Base-by-base conservation (phyloP, 2,888 invertebrate genomes). In the Conus canariensis region DNA sequence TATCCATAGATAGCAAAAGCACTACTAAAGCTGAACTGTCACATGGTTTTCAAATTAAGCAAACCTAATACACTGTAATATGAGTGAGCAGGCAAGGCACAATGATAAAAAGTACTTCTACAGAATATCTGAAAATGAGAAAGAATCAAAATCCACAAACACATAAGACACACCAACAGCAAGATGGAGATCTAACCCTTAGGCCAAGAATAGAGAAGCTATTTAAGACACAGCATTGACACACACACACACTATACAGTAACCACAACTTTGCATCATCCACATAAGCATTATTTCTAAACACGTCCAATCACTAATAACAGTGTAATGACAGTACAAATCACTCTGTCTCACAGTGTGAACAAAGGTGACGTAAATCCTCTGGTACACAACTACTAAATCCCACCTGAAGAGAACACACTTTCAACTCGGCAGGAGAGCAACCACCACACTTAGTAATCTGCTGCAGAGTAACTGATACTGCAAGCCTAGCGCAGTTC, bases 391-490 rank as follows among this genome's bases (percentile, higher is more conserved):
- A 80, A 30, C 10, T 12, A 30, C 12, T 80, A 30, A 30, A 30
- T 22, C 22, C 12, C 77, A 80, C 77, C 77, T 80, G 77, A 80
- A 80, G 16, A 10, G 22, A 25, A 10, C 77, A 30, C 77, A 30
- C 77, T 80, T 25, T 80, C 30, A 80, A 30, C 12, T 80, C 9
- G 12, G 77, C 30, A 14, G 30, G 22, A 25, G 22, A 80, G 30
- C 30, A 12, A 80, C 74, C n/a, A 22, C 22, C 10, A 16, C 77
- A 80, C 77, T 30, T 30, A 22, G 77, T 30, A 30, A 12, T 16
- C 77, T 80, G 77, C 77, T 30, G 77, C 30, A 30, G 77, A 16
- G 80, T 56, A 88, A 88, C 74, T 74, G 67, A 70, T 88, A 58
- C 60, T 14, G 60, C 25, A 56, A n/a, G 60, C 25, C 9, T 10